Evolutionary conservation across 2,888 invertebrate genomes (phyloP).

Genomic region (Pterobdella sp.): DNA sequence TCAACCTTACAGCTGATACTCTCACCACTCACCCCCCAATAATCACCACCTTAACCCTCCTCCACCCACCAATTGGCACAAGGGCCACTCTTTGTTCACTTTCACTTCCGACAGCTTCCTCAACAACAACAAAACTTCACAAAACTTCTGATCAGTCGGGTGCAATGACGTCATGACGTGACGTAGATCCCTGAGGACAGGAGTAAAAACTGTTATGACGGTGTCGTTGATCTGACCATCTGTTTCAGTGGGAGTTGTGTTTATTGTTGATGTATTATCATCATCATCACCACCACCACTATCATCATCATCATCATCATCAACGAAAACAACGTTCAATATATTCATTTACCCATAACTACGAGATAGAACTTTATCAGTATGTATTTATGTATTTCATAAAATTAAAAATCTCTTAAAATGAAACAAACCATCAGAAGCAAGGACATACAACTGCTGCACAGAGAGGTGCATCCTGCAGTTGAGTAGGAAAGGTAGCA

Average conservation of each 20-base stretch:
- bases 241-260: neutral
- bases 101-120: constrained; percentile 3
- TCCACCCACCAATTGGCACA: neutral
- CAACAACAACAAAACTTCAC: neutral
- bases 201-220: neutral
- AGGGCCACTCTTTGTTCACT: neutral
- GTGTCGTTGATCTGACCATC: neutral
- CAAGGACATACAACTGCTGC: neutral
- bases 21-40: neutral
- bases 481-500: constrained; percentile 14
- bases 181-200: neutral
- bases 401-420: neutral
- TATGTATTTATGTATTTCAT: neutral
- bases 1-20: neutral
- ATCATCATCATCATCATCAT: too few species aligned
- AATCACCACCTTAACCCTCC: too few species aligned
- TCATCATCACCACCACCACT: too few species aligned
- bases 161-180: neutral
- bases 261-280: neutral
- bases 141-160: neutral
- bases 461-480: neutral
- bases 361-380: neutral
- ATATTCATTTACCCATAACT: too few species aligned
- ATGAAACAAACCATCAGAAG: neutral
- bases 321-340: too few species aligned